A percentile compares a stretch with the other conserved stretches of the same genome.
Conservation (phyloP, 2,888 invertebrate genomes). For the Euplagia quadripunctaria region DNA sequence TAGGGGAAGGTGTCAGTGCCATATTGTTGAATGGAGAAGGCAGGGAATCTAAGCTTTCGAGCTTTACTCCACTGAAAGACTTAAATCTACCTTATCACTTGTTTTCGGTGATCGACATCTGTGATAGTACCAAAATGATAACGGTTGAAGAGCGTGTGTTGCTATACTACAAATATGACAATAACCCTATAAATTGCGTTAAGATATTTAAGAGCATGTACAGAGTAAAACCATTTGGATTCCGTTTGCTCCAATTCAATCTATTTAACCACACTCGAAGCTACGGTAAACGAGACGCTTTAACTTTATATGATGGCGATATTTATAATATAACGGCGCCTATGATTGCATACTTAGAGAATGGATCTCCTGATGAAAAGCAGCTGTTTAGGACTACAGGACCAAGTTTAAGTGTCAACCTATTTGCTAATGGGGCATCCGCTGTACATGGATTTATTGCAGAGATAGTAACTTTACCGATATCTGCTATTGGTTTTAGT, state of each 20-base stretch:
- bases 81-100: conserved; percentile 95
- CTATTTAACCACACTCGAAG: conserved; percentile 95
- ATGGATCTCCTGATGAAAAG: conserved; percentile 91
- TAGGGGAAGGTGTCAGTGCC: conserved; percentile 96
- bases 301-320: conserved; percentile 97
- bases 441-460: conserved; percentile 98
- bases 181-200: conserved; percentile 98
- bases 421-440: conserved; percentile 98
- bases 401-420: conserved; percentile 94
- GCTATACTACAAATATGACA: conserved; percentile 98
- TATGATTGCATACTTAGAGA: conserved; percentile 91
- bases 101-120: conserved; percentile 98
- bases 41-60: conserved; percentile 94
- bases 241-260: conserved; percentile 96
- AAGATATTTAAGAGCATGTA: conserved; percentile 97
- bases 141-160: conserved; percentile 95
- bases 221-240: conserved; percentile 95
- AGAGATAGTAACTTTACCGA: conserved; percentile 97
- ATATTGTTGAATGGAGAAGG: conserved; percentile 97
- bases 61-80: conserved; percentile 94
- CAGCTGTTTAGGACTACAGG: conserved; percentile 92
- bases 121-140: conserved; percentile 97
- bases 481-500: conserved; percentile 96
- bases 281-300: conserved; percentile 93
- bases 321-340: conserved; percentile 94